These are phyloP conservation scores for Oplegnathus fasciatus DNA, from an alignment of 2,113 vertebrate genomes.

Conservation along the genomic window DNA sequence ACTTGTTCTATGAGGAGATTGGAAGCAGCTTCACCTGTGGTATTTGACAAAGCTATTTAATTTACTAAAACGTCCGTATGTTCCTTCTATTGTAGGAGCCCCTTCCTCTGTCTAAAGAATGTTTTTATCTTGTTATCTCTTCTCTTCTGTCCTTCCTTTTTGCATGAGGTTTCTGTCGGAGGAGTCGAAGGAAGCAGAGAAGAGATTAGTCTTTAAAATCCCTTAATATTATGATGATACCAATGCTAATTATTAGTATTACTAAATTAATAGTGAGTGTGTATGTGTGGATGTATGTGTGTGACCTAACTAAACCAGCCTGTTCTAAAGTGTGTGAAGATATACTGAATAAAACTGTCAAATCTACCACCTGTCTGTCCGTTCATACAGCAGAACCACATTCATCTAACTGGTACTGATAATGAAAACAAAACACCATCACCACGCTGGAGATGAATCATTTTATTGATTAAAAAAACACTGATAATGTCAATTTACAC, in stretches of 20 bases:
- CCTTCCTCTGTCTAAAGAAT: constrained; percentile 29
- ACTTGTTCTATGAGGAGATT: not conserved
- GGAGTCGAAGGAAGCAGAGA: constrained; percentile 20
- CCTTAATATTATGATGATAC: constrained; percentile 43
- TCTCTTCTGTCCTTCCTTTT: constrained; percentile 52
- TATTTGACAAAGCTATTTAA: constrained; percentile 21
- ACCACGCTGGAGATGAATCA: not conserved
- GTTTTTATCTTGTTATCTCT: not conserved
- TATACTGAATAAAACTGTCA: constrained; percentile 75
- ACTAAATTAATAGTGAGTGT: constrained; percentile 59
- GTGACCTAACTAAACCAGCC: constrained; percentile 79
- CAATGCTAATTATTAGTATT: constrained; percentile 60
- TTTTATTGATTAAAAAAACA: constrained; percentile 10
- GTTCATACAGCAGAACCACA: not conserved
- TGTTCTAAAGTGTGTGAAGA: constrained; percentile 78
- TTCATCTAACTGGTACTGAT: not conserved
- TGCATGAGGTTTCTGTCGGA: constrained; percentile 54
- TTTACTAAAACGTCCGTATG: constrained; percentile 29
- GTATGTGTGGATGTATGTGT: constrained; percentile 62
- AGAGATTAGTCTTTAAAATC: constrained; percentile 36
- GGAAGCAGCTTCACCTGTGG: constrained; percentile 35
- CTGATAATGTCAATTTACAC: not conserved
- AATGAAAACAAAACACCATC: not conserved
- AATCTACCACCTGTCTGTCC: constrained; percentile 18
- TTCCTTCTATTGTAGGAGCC: constrained; percentile 24